These are phyloP conservation scores for Amblyopsis rosae DNA, from an alignment of 2,113 vertebrate genomes.

Conservation along the genomic window DNA sequence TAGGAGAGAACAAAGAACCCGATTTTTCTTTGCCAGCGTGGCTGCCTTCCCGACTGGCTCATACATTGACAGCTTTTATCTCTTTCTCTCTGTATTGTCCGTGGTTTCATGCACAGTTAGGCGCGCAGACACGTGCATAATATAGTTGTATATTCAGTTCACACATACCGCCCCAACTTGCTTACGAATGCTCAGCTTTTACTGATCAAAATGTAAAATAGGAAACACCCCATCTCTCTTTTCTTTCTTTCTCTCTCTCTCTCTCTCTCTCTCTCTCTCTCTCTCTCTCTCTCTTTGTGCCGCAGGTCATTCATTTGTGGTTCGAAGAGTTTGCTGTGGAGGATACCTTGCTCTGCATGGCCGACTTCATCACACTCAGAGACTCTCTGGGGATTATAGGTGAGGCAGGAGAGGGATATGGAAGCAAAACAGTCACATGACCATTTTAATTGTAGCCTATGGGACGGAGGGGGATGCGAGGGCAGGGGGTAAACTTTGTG, in stretches of 20 bases:
- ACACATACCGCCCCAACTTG: too few relatives aligned
- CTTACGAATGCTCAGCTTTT: neutral
- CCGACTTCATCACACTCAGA: constrained; percentile 71
- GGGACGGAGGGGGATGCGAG: neutral
- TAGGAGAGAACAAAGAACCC: constrained; percentile 43
- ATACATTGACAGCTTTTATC: constrained; percentile 2
- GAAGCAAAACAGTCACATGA: constrained; percentile 3
- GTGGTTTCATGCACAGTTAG: too few relatives aligned
- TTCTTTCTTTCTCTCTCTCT: neutral
- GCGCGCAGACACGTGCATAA: too few relatives aligned
- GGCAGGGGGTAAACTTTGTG: neutral
- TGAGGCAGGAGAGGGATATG: constrained; percentile 30
- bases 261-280: neutral
- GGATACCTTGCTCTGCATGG: constrained; percentile 58
- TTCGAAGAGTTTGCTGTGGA: constrained; percentile 77
- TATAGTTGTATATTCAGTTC: too few relatives aligned
- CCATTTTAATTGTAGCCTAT: neutral
- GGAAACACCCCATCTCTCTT: neutral
- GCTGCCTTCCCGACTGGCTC: constrained; percentile 8
- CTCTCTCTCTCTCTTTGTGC: constrained; percentile 11
- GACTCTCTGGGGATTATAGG: constrained; percentile 71
- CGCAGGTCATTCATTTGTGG: constrained; percentile 78
- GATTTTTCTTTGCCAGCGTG: constrained; percentile 25
- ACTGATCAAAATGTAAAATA: too few relatives aligned
- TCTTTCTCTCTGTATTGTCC: neutral